phyloP scores from a whole-genome alignment of 2,113 vertebrate genomes.

The Poeciliopsis turrubarensis region DNA sequence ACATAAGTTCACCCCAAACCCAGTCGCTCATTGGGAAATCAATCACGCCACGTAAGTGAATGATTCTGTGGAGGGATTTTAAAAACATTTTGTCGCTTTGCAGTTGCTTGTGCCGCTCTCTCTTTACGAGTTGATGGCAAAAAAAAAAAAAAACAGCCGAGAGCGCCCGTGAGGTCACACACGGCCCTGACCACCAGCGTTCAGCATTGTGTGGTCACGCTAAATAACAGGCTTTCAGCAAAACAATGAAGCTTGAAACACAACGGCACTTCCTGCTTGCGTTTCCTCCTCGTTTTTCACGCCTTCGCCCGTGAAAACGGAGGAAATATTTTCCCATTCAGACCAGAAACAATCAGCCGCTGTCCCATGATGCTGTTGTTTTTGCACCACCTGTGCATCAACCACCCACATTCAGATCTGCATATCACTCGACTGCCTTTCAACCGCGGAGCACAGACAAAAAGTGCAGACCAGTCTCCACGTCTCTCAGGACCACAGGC shows the following conservation, averaged over 20 bases:
- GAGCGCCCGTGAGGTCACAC: constrained; percentile 27
- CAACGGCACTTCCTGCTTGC: constrained; percentile 56
- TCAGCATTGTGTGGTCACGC: constrained; percentile 53
- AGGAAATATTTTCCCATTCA: constrained; percentile 61
- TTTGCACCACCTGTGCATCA: constrained; percentile 44
- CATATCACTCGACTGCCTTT: constrained; percentile 37
- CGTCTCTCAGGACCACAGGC: constrained; percentile 74
- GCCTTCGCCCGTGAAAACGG: constrained; percentile 61
- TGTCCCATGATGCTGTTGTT: constrained; percentile 31
- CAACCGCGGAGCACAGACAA: constrained; percentile 61
- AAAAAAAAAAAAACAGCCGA: constrained; percentile 4
- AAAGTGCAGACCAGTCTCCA: constrained; percentile 61
- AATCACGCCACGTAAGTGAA: constrained; percentile 67
- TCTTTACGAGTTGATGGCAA: not conserved
- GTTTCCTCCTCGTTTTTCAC: constrained; percentile 54
- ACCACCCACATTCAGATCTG: constrained; percentile 39
- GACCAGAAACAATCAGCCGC: constrained; percentile 54
- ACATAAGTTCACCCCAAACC: constrained; percentile 73
- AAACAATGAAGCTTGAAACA: constrained; percentile 72
- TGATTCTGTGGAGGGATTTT: constrained; percentile 53
- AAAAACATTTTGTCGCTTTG: constrained; percentile 29
- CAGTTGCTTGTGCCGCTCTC: not conserved
- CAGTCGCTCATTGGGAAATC: constrained; percentile 68
- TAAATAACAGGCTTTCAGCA: constrained; percentile 38
- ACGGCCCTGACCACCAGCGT: constrained; percentile 43